A percentile compares a stretch with the other conserved stretches of the same genome.
Conservation (phyloP, 2,113 vertebrate genomes). For the Opisthocomus hoazin region DNA sequence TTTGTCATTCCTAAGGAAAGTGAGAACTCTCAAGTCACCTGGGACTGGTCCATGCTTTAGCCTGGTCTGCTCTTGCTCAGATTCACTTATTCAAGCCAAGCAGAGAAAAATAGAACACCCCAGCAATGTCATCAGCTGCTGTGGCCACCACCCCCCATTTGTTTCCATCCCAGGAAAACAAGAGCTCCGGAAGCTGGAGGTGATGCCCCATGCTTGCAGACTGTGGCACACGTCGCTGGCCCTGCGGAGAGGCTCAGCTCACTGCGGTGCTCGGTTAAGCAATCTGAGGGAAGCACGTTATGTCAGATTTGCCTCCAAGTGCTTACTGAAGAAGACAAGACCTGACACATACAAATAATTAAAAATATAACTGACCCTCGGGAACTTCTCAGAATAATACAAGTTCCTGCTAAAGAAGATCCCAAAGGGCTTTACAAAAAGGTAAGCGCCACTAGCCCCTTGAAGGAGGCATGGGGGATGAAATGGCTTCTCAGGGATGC, state of each 20-base stretch:
- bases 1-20: neutral
- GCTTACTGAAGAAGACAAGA: neutral
- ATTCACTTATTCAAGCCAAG: neutral
- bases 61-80: neutral
- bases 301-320: neutral
- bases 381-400: neutral
- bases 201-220: rapidly evolving
- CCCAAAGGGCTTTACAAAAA: neutral
- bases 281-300: neutral
- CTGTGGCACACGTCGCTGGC: rapidly evolving
- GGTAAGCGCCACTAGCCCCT: neutral
- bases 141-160: neutral
- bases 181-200: neutral
- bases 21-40: neutral
- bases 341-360: neutral
- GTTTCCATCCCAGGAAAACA: neutral
- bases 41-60: rapidly evolving
- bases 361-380: neutral
- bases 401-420: neutral
- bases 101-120: neutral
- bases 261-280: neutral
- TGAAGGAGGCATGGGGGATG: neutral
- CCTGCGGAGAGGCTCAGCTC: neutral
- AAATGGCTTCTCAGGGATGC: neutral
- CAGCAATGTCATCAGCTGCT: neutral